A percentile compares a stretch with the other conserved stretches of the same genome.
These are phyloP conservation scores for Pangasius djambal DNA, from an alignment of 2,797 vertebrate genomes.

Conservation along the genomic window DNA sequence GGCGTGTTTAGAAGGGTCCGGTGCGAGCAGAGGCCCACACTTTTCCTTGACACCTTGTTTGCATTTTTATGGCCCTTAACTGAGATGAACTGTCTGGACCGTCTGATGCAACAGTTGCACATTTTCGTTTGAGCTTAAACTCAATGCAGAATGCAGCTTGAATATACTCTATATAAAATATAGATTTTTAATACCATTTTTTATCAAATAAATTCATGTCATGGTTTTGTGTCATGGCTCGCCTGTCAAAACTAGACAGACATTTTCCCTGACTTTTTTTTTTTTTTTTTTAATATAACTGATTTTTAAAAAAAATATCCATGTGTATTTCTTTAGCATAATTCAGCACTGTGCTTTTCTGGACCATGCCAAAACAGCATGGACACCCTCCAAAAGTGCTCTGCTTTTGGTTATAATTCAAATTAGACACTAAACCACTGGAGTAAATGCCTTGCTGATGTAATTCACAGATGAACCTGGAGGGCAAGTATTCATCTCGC, in stretches of 20 bases:
- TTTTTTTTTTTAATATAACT: neutral
- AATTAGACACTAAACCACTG: neutral
- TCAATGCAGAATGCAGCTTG: neutral
- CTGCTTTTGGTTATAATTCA: neutral
- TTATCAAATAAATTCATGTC: neutral
- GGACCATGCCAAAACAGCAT: neutral
- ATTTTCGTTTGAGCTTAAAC: neutral
- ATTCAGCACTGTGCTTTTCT: neutral
- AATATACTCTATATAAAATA: neutral
- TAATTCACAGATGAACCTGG: neutral
- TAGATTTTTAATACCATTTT: neutral
- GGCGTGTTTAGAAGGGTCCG: neutral
- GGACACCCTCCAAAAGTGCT: neutral
- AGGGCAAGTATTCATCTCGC: neutral
- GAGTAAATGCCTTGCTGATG: neutral
- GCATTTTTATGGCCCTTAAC: constrained; percentile 40
- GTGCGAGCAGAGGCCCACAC: neutral
- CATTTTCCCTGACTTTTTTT: neutral
- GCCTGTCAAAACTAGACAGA: neutral
- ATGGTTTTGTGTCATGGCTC: neutral
- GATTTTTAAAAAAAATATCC: neutral
- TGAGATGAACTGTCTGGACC: constrained; percentile 18
- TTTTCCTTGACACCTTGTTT: constrained; percentile 23
- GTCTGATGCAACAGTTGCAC: constrained; percentile 6
- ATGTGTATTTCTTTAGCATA: neutral